Evolutionary conservation across 2,888 invertebrate genomes (phyloP), one percentile per base, ranked within the genome.

Genomic region (Acanthococcus lagerstroemiae): DNA sequence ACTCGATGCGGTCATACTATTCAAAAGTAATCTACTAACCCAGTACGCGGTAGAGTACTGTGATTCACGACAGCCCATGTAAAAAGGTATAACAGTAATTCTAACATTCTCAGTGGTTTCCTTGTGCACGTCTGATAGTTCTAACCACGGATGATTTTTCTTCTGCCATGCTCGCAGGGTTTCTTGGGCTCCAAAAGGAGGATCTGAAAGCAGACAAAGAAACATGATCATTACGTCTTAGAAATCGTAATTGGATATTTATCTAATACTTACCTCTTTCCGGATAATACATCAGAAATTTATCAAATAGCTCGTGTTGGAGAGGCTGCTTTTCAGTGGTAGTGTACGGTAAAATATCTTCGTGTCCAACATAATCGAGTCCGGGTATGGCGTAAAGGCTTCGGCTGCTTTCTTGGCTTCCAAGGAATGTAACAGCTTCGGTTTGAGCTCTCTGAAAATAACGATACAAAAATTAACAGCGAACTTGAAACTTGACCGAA

Each of bases 11-110:
- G n/a, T n/a, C n/a, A n/a, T n/a, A n/a, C n/a, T n/a, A n/a, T n/a
- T n/a, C n/a, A n/a, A n/a, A n/a, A n/a, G n/a, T n/a, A n/a, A n/a
- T n/a, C n/a, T n/a, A 37, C 37, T 9, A 76, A 90, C 90, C 91
- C 95, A 95, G 77, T 92, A 95, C 0, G 95, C 93, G 45, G 90
- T 87, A 22, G 88, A 88, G 67, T 90, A 88, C 74, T 94, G 93
- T 52, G 90, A 88, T 76, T 92, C 92, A 67, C 93, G 82, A 73
- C 90, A 91, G 37, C 95, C 95, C 92, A 96, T 94, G 75, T 95
- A 96, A 79, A 96, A 97, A 0, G 99, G 99, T 76, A 95, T 97
- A 65, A 97, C 97, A 12, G 97, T 99, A 44, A 99, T 91, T 56
- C 96, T 82, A 70, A 96, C 87, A 75, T 89, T 87, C 77, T 99